A percentile compares a stretch with the other conserved stretches of the same genome.
Evolutionary conservation across 2,888 invertebrate species (phyloP).

Genomic region (Esperia sulphurella): DNA sequence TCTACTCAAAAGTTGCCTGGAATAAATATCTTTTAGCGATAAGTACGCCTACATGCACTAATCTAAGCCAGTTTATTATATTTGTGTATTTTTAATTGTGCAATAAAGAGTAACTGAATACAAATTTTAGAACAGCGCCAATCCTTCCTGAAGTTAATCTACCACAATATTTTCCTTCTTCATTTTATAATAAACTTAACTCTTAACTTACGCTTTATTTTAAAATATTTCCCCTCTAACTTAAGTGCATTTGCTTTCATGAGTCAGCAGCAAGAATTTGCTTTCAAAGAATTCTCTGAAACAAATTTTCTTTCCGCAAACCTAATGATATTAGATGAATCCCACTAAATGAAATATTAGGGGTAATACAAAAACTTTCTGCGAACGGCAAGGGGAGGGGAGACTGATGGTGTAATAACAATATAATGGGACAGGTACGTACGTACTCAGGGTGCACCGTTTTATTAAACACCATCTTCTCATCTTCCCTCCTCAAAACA

Average conservation of each 20-base stretch:
- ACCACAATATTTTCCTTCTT: background rate
- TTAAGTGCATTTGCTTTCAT: background rate
- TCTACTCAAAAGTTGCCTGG: no score
- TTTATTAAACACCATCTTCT: conserved; percentile 28
- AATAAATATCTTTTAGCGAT: no score
- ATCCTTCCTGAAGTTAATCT: no score
- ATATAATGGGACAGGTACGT: conserved; percentile 33
- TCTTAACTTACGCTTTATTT: no score
- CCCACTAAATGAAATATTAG: conserved; percentile 51
- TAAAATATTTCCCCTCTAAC: no score
- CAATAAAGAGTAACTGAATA: no score
- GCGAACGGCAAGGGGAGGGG: conserved; percentile 21
- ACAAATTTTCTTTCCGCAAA: conserved; percentile 19
- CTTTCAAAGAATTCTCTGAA: conserved; percentile 22
- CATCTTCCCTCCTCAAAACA: background rate
- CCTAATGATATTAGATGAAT: conserved; percentile 39
- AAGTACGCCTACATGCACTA: no score
- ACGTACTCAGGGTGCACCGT: conserved; percentile 24
- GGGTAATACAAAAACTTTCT: conserved; percentile 49
- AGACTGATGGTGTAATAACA: conserved; percentile 27
- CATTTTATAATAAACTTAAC: background rate
- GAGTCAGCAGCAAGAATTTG: conserved; percentile 12
- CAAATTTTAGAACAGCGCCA: no score
- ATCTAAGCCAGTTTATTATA: no score
- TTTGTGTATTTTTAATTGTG: no score